Evolutionary conservation across 2,797 vertebrate genomes (phyloP).

Genomic region (Pelodytes ibericus): DNA sequence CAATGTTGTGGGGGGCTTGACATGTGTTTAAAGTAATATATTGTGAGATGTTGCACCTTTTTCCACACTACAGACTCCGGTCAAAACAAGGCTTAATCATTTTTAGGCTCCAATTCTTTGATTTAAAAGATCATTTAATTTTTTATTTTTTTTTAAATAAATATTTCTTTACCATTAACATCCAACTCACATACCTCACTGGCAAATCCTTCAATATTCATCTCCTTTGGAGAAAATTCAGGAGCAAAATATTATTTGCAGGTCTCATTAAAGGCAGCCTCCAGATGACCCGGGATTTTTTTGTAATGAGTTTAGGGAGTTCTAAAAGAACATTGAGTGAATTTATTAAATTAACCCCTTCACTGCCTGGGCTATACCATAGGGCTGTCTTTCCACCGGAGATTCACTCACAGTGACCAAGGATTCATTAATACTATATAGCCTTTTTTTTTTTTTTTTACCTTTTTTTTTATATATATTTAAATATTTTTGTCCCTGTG

Average conservation of each 20-base stretch:
- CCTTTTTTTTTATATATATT: neutral
- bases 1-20: too few species aligned
- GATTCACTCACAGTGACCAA: neutral
- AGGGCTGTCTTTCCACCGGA: neutral
- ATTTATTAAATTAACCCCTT: constrained; percentile 22
- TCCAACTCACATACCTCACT: constrained; percentile 34
- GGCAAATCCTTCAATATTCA: neutral
- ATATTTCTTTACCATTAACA: constrained; percentile 39
- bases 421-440: neutral
- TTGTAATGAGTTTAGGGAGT: constrained; percentile 39
- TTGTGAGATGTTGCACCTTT: too few species aligned
- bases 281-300: constrained; percentile 13
- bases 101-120: constrained; percentile 1
- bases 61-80: too few species aligned
- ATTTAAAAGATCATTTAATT: constrained; percentile 28
- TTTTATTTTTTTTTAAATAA: constrained; percentile 13
- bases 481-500: neutral
- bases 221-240: constrained; percentile 17
- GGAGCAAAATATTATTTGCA: constrained; percentile 31
- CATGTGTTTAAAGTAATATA: too few species aligned
- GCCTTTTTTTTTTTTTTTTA: neutral
- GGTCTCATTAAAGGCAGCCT: constrained; percentile 41
- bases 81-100: too few species aligned
- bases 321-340: neutral
- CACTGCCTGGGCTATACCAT: neutral